Conservation (phyloP, 2,888 invertebrate genomes). For the Aspidiotus rigidus region DNA sequence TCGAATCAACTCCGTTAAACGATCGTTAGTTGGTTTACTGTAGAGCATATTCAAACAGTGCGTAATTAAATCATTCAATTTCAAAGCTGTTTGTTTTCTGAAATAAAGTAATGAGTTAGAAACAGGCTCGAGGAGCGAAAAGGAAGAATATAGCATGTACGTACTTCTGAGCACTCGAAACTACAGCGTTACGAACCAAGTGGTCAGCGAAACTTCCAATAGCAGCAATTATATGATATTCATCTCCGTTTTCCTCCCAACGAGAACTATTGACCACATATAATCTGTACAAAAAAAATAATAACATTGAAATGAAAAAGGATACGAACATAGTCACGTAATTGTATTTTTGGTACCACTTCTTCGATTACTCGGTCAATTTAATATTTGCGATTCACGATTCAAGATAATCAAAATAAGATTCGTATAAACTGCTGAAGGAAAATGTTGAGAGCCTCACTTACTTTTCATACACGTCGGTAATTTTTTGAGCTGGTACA, state of each 20-base stretch:
- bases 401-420: neutral
- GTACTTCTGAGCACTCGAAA: constrained; percentile 23
- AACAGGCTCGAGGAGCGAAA: neutral
- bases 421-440: neutral
- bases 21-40: constrained; percentile 42
- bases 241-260: constrained; percentile 76
- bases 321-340: neutral
- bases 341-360: too few species aligned
- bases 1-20: constrained; percentile 22
- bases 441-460: neutral
- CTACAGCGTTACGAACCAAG: constrained; percentile 47
- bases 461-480: constrained; percentile 28
- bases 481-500: constrained; percentile 46
- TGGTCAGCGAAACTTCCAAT: constrained; percentile 62
- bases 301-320: neutral
- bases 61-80: constrained; percentile 65
- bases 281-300: constrained; percentile 48
- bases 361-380: too few species aligned
- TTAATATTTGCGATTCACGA: neutral
- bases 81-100: constrained; percentile 58
- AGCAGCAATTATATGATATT: constrained; percentile 72
- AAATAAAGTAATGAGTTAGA: constrained; percentile 2
- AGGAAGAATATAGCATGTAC: neutral
- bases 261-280: constrained; percentile 72
- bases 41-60: constrained; percentile 66